A percentile compares a stretch with the other conserved stretches of the same genome.
These are phyloP conservation scores for Helarctos malayanus DNA, from an alignment of 2,797 vertebrate species.

Conservation along the genomic window DNA sequence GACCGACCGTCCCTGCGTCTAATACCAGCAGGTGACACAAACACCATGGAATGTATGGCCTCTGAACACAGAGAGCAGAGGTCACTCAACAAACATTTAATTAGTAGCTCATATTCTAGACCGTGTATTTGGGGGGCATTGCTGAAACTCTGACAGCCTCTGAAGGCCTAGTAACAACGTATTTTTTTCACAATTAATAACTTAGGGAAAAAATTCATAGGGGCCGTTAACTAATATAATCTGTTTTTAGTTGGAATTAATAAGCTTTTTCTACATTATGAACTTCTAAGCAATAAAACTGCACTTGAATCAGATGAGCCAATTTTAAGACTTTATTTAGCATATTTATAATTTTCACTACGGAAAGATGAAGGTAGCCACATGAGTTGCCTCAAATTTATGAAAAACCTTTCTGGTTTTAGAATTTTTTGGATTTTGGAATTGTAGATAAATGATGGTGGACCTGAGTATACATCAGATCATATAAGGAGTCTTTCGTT, in stretches of 20 bases:
- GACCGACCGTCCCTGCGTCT: not conserved
- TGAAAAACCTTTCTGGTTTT: not conserved
- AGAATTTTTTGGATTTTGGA: not conserved
- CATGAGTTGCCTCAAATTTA: not conserved
- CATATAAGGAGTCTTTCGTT: not conserved
- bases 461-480: not conserved
- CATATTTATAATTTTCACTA: not conserved
- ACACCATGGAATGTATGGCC: not conserved
- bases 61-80: not conserved
- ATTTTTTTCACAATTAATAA: not conserved
- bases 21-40: not conserved
- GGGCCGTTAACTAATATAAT: not conserved
- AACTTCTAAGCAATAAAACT: not conserved
- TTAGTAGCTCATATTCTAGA: not conserved
- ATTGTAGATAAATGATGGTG: not conserved
- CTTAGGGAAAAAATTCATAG: conserved; percentile 10
- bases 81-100: conserved; percentile 2
- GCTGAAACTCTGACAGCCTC: not conserved
- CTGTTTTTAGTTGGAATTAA: not conserved
- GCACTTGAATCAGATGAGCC: not conserved
- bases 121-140: not conserved
- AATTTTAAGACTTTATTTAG: not conserved
- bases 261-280: not conserved
- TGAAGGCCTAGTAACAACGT: not conserved
- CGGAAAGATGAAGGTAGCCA: not conserved